Evolutionary conservation across 1,140 invertebrate species (phyloP).

Genomic region (Sogatella furcifera): DNA sequence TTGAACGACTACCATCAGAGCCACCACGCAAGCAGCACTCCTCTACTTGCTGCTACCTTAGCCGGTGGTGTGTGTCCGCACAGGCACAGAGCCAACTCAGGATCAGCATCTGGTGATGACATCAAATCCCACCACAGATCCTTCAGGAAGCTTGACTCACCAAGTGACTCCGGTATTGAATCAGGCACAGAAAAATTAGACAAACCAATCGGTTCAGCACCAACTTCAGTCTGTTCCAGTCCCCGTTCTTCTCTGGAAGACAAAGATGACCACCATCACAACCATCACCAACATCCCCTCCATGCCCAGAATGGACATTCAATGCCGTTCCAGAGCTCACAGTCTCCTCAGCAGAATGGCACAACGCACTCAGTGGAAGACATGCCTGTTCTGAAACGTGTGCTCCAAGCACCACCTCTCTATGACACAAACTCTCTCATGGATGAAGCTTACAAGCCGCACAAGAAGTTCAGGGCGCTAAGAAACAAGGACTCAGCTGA

Average conservation of each 20-base stretch:
- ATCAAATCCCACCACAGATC: constrained; percentile 42
- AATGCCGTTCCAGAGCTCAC: background rate
- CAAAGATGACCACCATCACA: constrained; percentile 46
- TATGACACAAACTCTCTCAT: constrained; percentile 81
- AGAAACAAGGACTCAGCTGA: constrained; percentile 66
- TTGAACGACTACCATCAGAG: constrained; percentile 38
- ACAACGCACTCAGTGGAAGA: constrained; percentile 56
- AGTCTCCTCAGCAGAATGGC: constrained; percentile 15
- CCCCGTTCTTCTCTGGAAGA: constrained; percentile 76
- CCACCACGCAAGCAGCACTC: constrained; percentile 47
- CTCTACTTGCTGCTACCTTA: constrained; percentile 62
- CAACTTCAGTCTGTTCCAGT: constrained; percentile 73
- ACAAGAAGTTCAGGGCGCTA: constrained; percentile 84
- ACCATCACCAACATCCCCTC: constrained; percentile 16
- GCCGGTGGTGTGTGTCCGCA: constrained; percentile 51
- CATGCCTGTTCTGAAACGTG: constrained; percentile 86
- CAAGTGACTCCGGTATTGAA: constrained; percentile 85
- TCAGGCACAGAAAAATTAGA: constrained; percentile 78
- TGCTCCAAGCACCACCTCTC: constrained; percentile 80
- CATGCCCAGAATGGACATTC: background rate
- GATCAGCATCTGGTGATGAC: constrained; percentile 58
- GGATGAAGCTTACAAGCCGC: constrained; percentile 89
- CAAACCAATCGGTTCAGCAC: constrained; percentile 53
- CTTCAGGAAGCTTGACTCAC: constrained; percentile 76
- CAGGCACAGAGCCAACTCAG: constrained; percentile 56